Percentiles rank a stretch among this genome's conserved stretches.
These are phyloP conservation scores for Trichonephila clavata DNA, from an alignment of 1,140 invertebrate genomes.

Conservation along the genomic window DNA sequence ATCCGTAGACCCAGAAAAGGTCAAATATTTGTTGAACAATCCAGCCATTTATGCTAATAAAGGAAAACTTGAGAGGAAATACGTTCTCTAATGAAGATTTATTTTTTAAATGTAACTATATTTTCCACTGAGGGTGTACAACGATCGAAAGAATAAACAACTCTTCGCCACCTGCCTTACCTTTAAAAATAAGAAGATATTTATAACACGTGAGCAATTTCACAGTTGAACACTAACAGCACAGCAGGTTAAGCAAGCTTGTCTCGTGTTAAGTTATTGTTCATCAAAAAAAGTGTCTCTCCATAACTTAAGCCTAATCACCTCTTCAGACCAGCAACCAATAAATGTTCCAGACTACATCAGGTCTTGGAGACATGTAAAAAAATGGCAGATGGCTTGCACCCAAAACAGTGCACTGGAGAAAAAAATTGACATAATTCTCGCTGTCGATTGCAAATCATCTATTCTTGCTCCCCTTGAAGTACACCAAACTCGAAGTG, in stretches of 20 bases:
- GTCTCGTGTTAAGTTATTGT: neutral
- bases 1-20: no score
- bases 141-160: neutral
- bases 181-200: conserved; percentile 33
- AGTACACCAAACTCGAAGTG: neutral
- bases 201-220: conserved; percentile 15
- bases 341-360: neutral
- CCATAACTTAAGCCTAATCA: conserved; percentile 26
- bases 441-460: neutral
- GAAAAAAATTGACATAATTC: neutral
- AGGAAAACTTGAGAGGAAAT: no score
- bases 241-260: conserved; percentile 9
- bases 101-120: neutral
- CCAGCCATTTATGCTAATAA: neutral
- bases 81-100: neutral
- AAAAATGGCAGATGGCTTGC: neutral
- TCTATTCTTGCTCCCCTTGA: conserved; percentile 33
- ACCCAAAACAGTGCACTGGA: neutral
- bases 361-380: neutral
- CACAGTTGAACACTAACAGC: neutral
- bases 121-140: neutral
- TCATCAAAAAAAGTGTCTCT: conserved; percentile 25
- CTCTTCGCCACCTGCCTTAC: neutral
- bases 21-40: neutral
- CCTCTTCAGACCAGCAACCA: neutral